A percentile compares a stretch with the other conserved stretches of the same genome.
Conservation (phyloP, 2,888 invertebrate species). For the Hyppa rectilinea region DNA sequence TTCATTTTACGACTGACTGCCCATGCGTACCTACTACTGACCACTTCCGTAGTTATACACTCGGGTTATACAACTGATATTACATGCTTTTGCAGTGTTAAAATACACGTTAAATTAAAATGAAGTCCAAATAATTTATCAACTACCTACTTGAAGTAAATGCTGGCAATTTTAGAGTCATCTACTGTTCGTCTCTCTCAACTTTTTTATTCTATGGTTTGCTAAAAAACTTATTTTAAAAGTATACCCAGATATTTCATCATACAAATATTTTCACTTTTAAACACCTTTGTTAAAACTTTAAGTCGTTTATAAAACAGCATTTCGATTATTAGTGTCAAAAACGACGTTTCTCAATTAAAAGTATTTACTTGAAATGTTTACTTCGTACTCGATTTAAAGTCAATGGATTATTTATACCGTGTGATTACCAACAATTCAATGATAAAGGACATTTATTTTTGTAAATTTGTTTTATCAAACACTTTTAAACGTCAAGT, state of each 20-base stretch:
- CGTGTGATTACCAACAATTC: conserved; percentile 10
- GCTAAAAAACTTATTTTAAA: not conserved
- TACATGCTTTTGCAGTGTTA: conserved; percentile 43
- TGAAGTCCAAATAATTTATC: conserved; percentile 6
- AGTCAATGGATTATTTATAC: conserved; percentile 22
- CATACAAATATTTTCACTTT: not conserved
- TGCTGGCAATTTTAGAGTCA: not conserved
- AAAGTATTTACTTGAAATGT: conserved; percentile 5
- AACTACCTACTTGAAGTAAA: conserved; percentile 1
- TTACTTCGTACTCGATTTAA: not conserved
- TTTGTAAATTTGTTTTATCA: not conserved
- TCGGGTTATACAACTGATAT: conserved; percentile 57
- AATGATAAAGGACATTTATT: not conserved
- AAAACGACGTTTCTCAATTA: conserved; percentile 33
- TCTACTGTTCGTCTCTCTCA: not conserved
- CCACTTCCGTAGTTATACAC: conserved; percentile 56
- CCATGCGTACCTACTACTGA: conserved; percentile 64
- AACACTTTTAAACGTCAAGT: not conserved
- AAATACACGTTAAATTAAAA: conserved; percentile 22
- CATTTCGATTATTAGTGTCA: not conserved
- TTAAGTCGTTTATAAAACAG: not conserved
- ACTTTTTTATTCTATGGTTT: not conserved
- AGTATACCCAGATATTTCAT: not conserved
- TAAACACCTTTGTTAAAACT: too few relatives aligned
- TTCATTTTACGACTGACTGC: conserved; percentile 62